Conservation (phyloP, 2,888 invertebrate genomes). For the Drosophila histrio region DNA sequence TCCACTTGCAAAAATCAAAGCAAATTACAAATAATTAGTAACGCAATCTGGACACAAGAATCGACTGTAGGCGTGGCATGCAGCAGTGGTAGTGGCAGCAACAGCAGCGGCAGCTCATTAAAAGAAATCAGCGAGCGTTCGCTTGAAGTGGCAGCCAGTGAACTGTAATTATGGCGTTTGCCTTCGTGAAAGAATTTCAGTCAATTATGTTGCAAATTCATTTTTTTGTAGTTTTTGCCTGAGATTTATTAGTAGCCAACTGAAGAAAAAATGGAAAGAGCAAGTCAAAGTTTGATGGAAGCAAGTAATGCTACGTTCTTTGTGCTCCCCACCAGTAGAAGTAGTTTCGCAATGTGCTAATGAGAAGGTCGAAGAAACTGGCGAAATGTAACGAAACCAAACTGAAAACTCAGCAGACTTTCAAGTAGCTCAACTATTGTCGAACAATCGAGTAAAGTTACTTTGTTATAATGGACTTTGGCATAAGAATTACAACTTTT, state of each 20-base stretch:
- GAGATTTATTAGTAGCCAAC: slow-evolving; percentile 16
- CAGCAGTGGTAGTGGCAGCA: slow-evolving; percentile 10
- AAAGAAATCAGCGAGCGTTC: slow-evolving; percentile 37
- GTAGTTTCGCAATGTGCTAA: slow-evolving; percentile 16
- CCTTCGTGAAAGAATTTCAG: slow-evolving; percentile 17
- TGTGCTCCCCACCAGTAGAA: neutral
- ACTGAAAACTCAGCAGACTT: slow-evolving; percentile 3
- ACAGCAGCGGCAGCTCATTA: slow-evolving; percentile 59
- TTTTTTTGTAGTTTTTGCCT: slow-evolving; percentile 7
- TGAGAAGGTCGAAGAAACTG: slow-evolving; percentile 11
- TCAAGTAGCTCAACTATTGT: slow-evolving; percentile 9
- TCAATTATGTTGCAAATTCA: slow-evolving; percentile 57
- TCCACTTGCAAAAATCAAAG: slow-evolving; percentile 50
- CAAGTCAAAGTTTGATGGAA: slow-evolving; percentile 36
- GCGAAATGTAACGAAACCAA: slow-evolving; percentile 8
- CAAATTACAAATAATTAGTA: slow-evolving; percentile 73
- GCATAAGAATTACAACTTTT: neutral
- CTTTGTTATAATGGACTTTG: neutral
- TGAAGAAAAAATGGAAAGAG: neutral
- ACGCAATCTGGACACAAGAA: slow-evolving; percentile 42
- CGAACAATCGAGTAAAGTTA: slow-evolving; percentile 10
- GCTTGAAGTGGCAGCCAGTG: slow-evolving; percentile 37
- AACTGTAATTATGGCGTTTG: slow-evolving; percentile 61
- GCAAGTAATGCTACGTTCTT: slow-evolving; percentile 4
- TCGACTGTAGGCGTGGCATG: slow-evolving; percentile 10